These are phyloP conservation scores for Mylabris phalerata DNA, from an alignment of 1,140 invertebrate species.

Conservation along the genomic window DNA sequence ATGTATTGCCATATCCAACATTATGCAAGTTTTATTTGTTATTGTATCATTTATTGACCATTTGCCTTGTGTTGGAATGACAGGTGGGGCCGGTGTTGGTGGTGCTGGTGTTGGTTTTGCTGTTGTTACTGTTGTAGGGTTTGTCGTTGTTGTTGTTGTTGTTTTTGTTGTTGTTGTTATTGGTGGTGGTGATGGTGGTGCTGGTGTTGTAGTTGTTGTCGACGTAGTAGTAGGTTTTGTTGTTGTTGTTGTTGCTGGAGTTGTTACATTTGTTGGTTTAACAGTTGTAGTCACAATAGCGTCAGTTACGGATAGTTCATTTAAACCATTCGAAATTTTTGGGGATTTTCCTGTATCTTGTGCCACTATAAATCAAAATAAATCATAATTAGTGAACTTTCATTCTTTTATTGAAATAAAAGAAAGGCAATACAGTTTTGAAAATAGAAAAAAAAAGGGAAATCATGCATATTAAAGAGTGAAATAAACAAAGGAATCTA, in stretches of 20 bases:
- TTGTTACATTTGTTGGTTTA: neutral
- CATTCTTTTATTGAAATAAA: too few species aligned
- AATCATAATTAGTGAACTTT: too few species aligned
- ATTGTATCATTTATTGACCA: constrained; percentile 46
- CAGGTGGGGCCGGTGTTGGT: constrained; percentile 35
- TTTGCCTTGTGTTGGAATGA: constrained; percentile 43
- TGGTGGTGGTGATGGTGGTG: constrained; percentile 22
- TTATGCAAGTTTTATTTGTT: constrained; percentile 49
- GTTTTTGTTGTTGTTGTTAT: constrained; percentile 25
- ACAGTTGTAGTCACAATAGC: too few species aligned
- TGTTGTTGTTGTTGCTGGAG: constrained; percentile 24
- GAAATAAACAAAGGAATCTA: too few species aligned
- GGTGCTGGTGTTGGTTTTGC: constrained; percentile 23
- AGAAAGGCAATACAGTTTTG: too few species aligned
- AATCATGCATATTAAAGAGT: too few species aligned
- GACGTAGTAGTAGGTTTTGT: constrained; percentile 29
- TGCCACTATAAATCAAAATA: too few species aligned
- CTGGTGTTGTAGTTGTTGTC: constrained; percentile 22
- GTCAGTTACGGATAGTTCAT: too few species aligned
- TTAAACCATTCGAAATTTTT: too few species aligned
- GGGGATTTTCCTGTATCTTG: too few species aligned
- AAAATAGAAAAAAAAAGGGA: too few species aligned
- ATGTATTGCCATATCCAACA: constrained; percentile 55
- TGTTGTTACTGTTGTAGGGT: constrained; percentile 32
- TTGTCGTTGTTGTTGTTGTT: constrained; percentile 25